A percentile compares a stretch with the other conserved stretches of the same genome.
Evolutionary conservation across 2,113 vertebrate species (phyloP).

Genomic region (Steatornis caripensis): DNA sequence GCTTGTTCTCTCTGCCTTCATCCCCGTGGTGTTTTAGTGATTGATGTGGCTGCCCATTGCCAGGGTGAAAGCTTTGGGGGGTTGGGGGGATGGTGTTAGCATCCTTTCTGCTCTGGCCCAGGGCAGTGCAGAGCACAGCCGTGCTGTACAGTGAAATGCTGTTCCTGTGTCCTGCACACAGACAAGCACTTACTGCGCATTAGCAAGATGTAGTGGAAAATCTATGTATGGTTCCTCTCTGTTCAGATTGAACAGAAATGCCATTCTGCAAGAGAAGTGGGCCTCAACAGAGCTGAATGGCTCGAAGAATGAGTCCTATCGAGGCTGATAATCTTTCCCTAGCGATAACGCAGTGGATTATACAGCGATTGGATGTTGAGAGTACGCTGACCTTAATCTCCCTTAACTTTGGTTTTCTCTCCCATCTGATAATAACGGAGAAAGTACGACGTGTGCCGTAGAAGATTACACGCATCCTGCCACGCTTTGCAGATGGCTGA

Average conservation of each 20-base stretch:
- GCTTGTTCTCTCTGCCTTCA: not conserved
- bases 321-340: slow-evolving; percentile 50
- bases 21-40: fast-evolving
- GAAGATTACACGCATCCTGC: slow-evolving; percentile 26
- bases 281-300: slow-evolving; percentile 9
- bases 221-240: not conserved
- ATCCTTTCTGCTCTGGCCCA: not conserved
- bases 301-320: slow-evolving; percentile 40
- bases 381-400: slow-evolving; percentile 41
- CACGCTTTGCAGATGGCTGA: slow-evolving; percentile 43
- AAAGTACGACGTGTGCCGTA: slow-evolving; percentile 24
- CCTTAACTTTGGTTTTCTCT: slow-evolving; percentile 52
- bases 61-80: not conserved
- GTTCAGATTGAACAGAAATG: not conserved
- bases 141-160: not conserved
- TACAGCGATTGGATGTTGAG: slow-evolving; percentile 16
- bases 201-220: not conserved
- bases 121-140: not conserved
- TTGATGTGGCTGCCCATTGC: fast-evolving
- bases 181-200: not conserved
- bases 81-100: fast-evolving
- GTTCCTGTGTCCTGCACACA: not conserved
- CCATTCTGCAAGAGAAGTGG: not conserved
- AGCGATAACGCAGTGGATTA: slow-evolving; percentile 26
- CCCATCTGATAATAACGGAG: slow-evolving; percentile 37